Evolutionary conservation across 2,113 vertebrate species (phyloP), one percentile per base, ranked within the genome.

Genomic region (Halichoerus grypus): DNA sequence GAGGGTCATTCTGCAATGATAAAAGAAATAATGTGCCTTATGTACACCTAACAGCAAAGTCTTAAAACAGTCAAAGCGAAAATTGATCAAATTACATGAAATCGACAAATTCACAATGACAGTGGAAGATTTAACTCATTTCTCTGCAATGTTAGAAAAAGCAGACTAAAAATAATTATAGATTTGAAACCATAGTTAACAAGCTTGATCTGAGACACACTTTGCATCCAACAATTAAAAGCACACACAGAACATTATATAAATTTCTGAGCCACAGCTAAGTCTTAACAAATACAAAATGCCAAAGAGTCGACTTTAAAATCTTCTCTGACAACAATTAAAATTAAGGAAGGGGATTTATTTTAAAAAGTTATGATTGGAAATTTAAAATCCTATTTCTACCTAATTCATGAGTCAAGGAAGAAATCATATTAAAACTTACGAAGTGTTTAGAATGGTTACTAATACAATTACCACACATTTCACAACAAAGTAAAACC

Each of bases 51-150:
- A 8, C 0, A 97, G 42, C 42, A 79, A 84, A 79, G 46, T 13
- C 39, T 69, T 36, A 89, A 96, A 95, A 95, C 51, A 91, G 10
- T 67, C 53, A 80, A 83, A 77, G 22, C 1, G 67, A 88, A 97
- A 93, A 28, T 1, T 59, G 33, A 89, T 77, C 53, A 84, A 79
- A 46, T 67, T 67, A 88, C 3, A 88, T 49, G 22, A 84, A 92
- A 95, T 31, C 0, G 12, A 77, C 39, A 92, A 88, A 92, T 77
- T 55, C 28, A 86, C 49, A 69, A 59, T 81, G 53, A 69, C 0
- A 77, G 36, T 46, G n/a, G 18, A 59, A 88, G 57, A 95, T 39
- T 83, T 59, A 67, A 91, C 85, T 92, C 69, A 90, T 7, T 46
- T 49, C 28, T 95, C 28, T 89, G 2, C 90, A 88, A 57, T 49